phyloP scores from a whole-genome alignment of 1,140 invertebrate genomes.

The Tyrophagus putrescentiae region DNA sequence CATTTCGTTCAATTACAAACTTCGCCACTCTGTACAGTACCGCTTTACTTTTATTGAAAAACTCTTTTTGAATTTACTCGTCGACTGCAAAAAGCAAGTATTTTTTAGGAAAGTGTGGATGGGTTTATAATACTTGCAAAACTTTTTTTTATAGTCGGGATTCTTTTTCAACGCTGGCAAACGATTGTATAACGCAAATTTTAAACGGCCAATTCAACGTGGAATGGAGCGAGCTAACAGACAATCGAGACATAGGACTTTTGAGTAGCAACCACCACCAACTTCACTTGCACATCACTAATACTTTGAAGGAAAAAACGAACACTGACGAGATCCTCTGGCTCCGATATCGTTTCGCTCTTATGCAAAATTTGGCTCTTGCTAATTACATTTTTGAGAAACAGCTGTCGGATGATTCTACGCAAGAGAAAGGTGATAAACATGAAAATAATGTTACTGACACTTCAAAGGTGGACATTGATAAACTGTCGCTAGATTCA shows the following conservation, averaged over 20 bases:
- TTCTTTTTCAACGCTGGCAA: conserved; percentile 18
- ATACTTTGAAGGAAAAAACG: background rate
- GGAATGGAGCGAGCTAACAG: conserved; percentile 23
- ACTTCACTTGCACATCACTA: background rate
- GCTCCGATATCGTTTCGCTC: background rate
- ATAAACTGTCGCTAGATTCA: background rate
- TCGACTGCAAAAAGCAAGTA: conserved; percentile 34
- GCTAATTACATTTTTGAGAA: background rate
- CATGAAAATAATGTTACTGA: background rate
- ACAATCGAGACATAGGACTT: conserved; percentile 17
- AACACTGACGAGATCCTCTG: background rate
- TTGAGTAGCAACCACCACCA: conserved; percentile 12
- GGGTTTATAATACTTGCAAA: background rate
- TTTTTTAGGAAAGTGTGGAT: conserved; percentile 18
- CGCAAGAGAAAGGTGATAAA: background rate
- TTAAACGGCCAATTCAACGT: conserved; percentile 35
- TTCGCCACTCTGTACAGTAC: conserved; percentile 69
- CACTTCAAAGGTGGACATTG: background rate
- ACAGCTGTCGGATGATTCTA: background rate
- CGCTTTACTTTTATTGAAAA: conserved; percentile 57
- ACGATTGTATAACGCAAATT: conserved; percentile 24
- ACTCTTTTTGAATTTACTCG: conserved; percentile 56
- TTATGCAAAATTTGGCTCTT: background rate
- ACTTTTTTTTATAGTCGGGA: conserved; percentile 20
- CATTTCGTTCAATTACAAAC: conserved; percentile 58